Conservation (phyloP, 1,140 invertebrate genomes). For the Ceratoteleas bidentatus region DNA sequence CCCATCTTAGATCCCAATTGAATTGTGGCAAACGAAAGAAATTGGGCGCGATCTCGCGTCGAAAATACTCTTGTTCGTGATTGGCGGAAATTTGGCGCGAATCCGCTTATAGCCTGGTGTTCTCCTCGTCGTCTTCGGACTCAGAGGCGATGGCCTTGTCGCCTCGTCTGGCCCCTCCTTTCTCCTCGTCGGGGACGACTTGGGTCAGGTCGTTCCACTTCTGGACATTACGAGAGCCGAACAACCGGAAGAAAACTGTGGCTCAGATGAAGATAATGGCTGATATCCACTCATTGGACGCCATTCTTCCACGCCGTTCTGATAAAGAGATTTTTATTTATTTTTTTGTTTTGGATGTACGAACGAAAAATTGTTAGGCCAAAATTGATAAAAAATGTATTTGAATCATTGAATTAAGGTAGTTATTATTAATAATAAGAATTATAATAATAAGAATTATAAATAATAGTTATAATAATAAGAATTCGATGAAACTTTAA, state of each 20-base stretch:
- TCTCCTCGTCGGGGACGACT: slow-evolving; percentile 67
- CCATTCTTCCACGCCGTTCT: slow-evolving; percentile 90
- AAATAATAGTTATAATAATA: too few relatives aligned
- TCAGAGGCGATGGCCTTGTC: slow-evolving; percentile 41
- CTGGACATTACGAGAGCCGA: slow-evolving; percentile 85
- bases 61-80: slow-evolving; percentile 36
- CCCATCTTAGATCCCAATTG: too few relatives aligned
- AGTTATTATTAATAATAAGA: too few relatives aligned
- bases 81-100: slow-evolving; percentile 13
- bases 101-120: slow-evolving; percentile 69
- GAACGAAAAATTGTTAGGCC: too few relatives aligned
- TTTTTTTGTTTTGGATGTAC: too few relatives aligned
- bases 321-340: too few relatives aligned
- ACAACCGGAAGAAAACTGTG: slow-evolving; percentile 85
- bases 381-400: too few relatives aligned
- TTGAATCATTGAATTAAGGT: too few relatives aligned
- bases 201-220: slow-evolving; percentile 83
- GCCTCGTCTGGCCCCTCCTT: slow-evolving; percentile 58
- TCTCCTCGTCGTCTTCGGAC: slow-evolving; percentile 73
- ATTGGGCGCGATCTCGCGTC: neutral
- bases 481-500: too few relatives aligned
- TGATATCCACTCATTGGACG: slow-evolving; percentile 87
- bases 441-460: too few relatives aligned
- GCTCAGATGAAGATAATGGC: slow-evolving; percentile 86
- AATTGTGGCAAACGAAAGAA: too few relatives aligned